Evolutionary conservation across 2,888 invertebrate species (phyloP).

Genomic region (Proisotoma minuta): DNA sequence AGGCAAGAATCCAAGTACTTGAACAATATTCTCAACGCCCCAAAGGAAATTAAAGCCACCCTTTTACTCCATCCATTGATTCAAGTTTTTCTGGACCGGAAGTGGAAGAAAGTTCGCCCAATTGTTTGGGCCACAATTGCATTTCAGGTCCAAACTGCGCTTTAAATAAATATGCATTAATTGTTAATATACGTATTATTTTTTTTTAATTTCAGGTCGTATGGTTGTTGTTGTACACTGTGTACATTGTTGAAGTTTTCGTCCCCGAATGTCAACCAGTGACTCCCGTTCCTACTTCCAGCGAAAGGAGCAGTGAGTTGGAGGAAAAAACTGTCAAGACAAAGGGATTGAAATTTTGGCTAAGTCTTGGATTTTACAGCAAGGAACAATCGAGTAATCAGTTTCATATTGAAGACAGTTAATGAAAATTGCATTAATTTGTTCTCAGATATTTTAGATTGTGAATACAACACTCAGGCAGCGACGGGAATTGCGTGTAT

Average conservation of each 20-base stretch:
- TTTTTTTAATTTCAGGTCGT: conserved; percentile 20
- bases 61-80: conserved; percentile 36
- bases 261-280: conserved; percentile 32
- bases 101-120: conserved; percentile 32
- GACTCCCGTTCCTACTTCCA: conserved; percentile 2
- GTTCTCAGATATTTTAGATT: conserved; percentile 21
- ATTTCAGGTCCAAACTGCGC: conserved; percentile 23
- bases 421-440: not conserved
- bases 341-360: conserved; percentile 19
- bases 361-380: conserved; percentile 25
- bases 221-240: conserved; percentile 26
- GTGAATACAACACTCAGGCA: conserved; percentile 24
- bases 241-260: conserved; percentile 29
- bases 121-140: conserved; percentile 28
- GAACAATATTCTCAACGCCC: conserved; percentile 23
- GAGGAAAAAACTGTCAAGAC: conserved; percentile 9
- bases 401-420: not conserved
- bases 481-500: conserved; percentile 18
- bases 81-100: conserved; percentile 32
- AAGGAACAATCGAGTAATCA: conserved; percentile 20
- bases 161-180: too few relatives aligned
- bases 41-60: conserved; percentile 33
- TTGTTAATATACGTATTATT: too few relatives aligned
- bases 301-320: not conserved
- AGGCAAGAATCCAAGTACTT: conserved; percentile 34